phyloP scores from a whole-genome alignment of 1,140 invertebrate genomes.

The Archivesica marissinica region DNA sequence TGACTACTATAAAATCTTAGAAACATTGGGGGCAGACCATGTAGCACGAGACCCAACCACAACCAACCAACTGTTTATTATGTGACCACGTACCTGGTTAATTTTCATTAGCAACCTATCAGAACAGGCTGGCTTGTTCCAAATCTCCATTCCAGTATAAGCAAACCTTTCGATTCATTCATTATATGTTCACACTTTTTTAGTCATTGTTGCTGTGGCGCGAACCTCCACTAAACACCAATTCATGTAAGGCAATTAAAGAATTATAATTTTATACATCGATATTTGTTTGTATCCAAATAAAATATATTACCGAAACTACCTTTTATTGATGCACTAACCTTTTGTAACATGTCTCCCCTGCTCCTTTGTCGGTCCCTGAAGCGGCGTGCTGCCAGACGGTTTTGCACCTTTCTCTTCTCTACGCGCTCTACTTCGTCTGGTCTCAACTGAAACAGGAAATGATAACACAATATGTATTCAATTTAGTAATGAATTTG shows the following conservation, averaged over 20 bases:
- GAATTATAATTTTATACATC: not conserved
- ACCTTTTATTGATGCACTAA: slow-evolving; percentile 27
- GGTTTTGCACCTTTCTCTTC: slow-evolving; percentile 68
- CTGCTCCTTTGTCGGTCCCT: slow-evolving; percentile 69
- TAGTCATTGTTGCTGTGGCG: not conserved
- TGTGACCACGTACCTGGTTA: too few relatives aligned
- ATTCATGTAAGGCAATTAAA: not conserved
- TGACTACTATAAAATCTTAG: too few relatives aligned
- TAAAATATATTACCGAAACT: not conserved
- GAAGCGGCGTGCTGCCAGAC: slow-evolving; percentile 69
- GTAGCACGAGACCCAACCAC: too few relatives aligned
- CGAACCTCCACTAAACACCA: not conserved
- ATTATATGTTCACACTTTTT: not conserved
- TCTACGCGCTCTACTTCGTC: slow-evolving; percentile 67
- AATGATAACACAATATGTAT: too few relatives aligned
- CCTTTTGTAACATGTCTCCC: slow-evolving; percentile 66
- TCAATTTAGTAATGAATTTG: too few relatives aligned
- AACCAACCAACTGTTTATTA: too few relatives aligned
- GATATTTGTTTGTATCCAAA: not conserved
- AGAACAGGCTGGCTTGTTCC: too few relatives aligned
- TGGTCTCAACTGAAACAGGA: slow-evolving; percentile 64
- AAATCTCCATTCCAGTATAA: not conserved
- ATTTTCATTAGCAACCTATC: too few relatives aligned
- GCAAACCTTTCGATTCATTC: not conserved
- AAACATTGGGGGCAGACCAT: too few relatives aligned